Percentiles rank a stretch among this genome's conserved stretches.
Evolutionary conservation across 1,140 invertebrate genomes (phyloP).

Genomic region (Parasteatoda tepidariorum): DNA sequence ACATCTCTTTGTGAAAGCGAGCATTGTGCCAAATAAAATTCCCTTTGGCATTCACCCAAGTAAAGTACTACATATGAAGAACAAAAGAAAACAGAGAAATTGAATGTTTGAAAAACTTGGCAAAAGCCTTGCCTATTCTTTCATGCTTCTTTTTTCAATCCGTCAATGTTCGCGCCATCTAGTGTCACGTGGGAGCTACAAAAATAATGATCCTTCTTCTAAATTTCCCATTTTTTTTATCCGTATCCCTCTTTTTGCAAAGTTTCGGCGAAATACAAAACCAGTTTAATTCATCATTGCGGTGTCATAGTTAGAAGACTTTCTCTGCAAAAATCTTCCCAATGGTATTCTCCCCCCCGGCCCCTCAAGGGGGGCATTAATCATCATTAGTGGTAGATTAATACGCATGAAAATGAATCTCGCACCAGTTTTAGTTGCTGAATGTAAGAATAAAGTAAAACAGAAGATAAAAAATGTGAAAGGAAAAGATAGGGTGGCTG

Average conservation of each 20-base stretch:
- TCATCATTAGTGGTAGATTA: slow-evolving; percentile 60
- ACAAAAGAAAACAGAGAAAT: slow-evolving; percentile 4
- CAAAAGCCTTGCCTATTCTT: slow-evolving; percentile 32
- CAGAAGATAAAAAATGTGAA: neutral
- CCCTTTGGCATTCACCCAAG: slow-evolving; percentile 21
- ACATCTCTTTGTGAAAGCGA: neutral
- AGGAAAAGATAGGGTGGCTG: neutral
- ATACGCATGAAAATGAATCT: slow-evolving; percentile 46
- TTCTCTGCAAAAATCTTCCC: neutral
- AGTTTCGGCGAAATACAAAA: slow-evolving; percentile 50
- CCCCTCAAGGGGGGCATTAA: slow-evolving; percentile 33
- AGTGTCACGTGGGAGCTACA: slow-evolving; percentile 39
- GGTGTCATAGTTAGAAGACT: slow-evolving; percentile 46
- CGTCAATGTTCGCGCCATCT: slow-evolving; percentile 15
- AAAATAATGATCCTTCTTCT: slow-evolving; percentile 39
- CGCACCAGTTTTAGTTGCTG: neutral
- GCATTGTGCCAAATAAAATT: slow-evolving; percentile 4
- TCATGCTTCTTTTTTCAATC: neutral
- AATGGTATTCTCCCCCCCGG: neutral
- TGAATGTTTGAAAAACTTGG: slow-evolving; percentile 44
- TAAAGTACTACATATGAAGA: neutral
- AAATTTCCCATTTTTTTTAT: slow-evolving; percentile 1
- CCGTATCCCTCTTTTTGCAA: neutral
- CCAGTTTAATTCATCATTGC: slow-evolving; percentile 59
- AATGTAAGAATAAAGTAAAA: neutral